phyloP scores from a whole-genome alignment of 2,888 invertebrate genomes.

The Noctua janthina region DNA sequence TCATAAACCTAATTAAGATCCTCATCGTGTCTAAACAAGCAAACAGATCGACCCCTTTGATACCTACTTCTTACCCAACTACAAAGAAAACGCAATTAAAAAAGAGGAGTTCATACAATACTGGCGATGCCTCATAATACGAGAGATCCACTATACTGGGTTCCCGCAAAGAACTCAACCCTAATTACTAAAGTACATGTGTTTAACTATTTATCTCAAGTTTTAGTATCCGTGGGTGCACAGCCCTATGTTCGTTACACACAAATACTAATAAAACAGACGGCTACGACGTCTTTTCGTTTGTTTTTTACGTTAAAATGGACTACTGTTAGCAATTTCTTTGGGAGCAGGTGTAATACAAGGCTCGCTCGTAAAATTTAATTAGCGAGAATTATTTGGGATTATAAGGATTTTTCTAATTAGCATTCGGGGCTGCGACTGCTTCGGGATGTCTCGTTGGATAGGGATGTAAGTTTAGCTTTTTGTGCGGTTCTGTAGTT shows the following conservation, averaged over 20 bases:
- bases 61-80: constrained; percentile 29
- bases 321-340: constrained; percentile 68
- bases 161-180: constrained; percentile 38
- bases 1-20: constrained; percentile 23
- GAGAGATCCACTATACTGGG: constrained; percentile 22
- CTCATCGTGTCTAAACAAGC: constrained; percentile 18
- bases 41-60: constrained; percentile 37
- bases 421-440: constrained; percentile 67
- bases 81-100: constrained; percentile 55
- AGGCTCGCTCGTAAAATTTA: constrained; percentile 79
- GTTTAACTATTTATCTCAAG: constrained; percentile 58
- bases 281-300: constrained; percentile 66
- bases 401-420: constrained; percentile 85
- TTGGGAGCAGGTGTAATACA: constrained; percentile 78
- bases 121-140: constrained; percentile 3
- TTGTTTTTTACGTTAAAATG: constrained; percentile 67
- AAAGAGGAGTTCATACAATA: constrained; percentile 25
- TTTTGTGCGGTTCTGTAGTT: constrained; percentile 31
- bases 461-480: constrained; percentile 21
- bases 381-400: constrained; percentile 84
- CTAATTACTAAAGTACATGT: constrained; percentile 55
- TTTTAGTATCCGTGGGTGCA: constrained; percentile 49
- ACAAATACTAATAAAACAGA: constrained; percentile 71
- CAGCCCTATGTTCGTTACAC: constrained; percentile 50
- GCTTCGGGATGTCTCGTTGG: constrained; percentile 40